phyloP scores from a whole-genome alignment of 1,140 invertebrate species.

The Drosophila kohkoa region DNA sequence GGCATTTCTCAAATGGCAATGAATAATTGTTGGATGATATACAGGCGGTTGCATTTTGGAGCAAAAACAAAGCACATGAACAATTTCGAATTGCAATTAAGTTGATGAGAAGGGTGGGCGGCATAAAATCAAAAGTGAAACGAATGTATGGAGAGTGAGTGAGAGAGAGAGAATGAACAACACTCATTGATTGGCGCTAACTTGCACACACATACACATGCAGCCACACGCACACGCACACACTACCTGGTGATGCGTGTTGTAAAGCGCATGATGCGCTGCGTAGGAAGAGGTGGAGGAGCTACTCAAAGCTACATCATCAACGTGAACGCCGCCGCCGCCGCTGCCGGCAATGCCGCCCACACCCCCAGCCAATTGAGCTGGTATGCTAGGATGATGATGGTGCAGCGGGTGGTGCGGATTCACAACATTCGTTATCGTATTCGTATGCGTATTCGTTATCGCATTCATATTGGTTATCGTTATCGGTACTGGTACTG shows the following conservation, averaged over 20 bases:
- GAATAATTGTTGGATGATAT: constrained; percentile 33
- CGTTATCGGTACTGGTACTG: too few species aligned
- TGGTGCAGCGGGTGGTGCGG: constrained; percentile 46
- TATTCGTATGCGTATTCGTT: constrained; percentile 10
- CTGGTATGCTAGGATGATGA: constrained; percentile 63
- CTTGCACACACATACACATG: constrained; percentile 46
- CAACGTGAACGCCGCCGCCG: constrained; percentile 50
- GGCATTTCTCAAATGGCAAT: too few species aligned
- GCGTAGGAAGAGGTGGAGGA: constrained; percentile 73
- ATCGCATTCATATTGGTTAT: neutral
- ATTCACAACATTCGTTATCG: constrained; percentile 32
- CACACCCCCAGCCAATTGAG: constrained; percentile 63
- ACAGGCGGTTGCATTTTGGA: constrained; percentile 36
- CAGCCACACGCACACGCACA: constrained; percentile 57
- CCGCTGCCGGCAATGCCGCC: constrained; percentile 37
- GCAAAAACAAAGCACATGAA: constrained; percentile 41
- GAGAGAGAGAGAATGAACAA: constrained; percentile 27
- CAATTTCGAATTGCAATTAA: constrained; percentile 20
- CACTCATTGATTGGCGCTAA: constrained; percentile 42
- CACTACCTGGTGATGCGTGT: constrained; percentile 81
- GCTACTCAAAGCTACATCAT: constrained; percentile 67
- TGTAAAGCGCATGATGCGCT: constrained; percentile 74
- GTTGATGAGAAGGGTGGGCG: constrained; percentile 20
- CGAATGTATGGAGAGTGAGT: constrained; percentile 17
- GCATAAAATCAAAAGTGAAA: constrained; percentile 57